phyloP scores from a whole-genome alignment of 2,797 vertebrate genomes.

The Thamnophis elegans region DNA sequence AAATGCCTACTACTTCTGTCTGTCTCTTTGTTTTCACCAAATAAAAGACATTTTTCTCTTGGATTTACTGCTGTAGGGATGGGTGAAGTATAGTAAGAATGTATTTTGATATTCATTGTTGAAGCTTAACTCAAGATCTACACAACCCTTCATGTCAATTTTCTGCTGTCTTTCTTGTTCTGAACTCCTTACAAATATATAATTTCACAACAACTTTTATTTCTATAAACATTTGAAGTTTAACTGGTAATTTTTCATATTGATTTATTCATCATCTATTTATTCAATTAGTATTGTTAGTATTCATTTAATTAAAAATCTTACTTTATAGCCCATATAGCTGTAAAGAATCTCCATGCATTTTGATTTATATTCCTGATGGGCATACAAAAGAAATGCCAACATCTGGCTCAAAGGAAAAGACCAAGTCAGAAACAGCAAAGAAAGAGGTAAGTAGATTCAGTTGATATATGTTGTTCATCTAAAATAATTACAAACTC shows the following conservation, averaged over 20 bases:
- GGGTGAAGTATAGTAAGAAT: not conserved
- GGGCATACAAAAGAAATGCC: conserved; percentile 99
- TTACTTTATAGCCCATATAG: conserved; percentile 84
- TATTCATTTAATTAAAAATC: not conserved
- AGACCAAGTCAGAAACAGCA: conserved; percentile 80
- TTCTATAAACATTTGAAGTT: not conserved
- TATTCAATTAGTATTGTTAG: not conserved
- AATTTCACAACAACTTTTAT: not conserved
- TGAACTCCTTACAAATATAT: not conserved
- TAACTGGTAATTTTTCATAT: not conserved
- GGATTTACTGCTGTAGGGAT: not conserved
- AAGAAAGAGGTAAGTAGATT: conserved; percentile 75
- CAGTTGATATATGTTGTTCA: not conserved
- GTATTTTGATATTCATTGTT: not conserved
- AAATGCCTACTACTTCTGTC: not conserved
- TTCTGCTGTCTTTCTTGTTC: not conserved
- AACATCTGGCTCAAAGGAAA: conserved; percentile 94
- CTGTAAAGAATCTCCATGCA: conserved; percentile 92
- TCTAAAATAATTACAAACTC: not conserved
- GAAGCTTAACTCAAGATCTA: not conserved
- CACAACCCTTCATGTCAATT: not conserved
- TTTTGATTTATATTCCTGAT: conserved; percentile 94
- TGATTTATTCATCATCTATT: not conserved
- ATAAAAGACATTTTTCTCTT: not conserved
- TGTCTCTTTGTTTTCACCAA: not conserved